These are phyloP conservation scores for Drosophila limbata DNA, from an alignment of 2,888 invertebrate species.

Conservation along the genomic window DNA sequence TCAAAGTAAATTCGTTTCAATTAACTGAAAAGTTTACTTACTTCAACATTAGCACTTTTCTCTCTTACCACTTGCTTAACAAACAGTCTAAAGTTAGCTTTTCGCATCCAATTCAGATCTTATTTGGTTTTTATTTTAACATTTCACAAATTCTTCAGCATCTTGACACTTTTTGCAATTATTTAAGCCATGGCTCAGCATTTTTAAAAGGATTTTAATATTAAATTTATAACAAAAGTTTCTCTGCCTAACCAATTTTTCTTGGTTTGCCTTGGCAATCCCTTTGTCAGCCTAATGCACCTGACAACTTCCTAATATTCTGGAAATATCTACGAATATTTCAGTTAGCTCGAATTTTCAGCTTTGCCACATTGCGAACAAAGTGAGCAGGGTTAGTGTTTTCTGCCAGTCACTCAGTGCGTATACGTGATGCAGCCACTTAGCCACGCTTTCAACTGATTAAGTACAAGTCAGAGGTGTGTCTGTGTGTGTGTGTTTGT, in stretches of 20 bases:
- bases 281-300: conserved; percentile 16
- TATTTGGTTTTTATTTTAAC: neutral
- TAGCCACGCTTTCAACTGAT: conserved; percentile 75
- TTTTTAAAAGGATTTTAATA: neutral
- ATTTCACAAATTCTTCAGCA: neutral
- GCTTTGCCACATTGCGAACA: neutral
- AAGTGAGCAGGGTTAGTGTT: neutral
- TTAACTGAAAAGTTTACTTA: conserved; percentile 38
- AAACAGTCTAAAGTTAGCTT: neutral
- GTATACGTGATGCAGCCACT: conserved; percentile 53
- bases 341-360: conserved; percentile 18
- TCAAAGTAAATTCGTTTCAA: conserved; percentile 28
- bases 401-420: conserved; percentile 37
- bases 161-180: neutral
- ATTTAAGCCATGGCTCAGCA: neutral
- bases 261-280: neutral
- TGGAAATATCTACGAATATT: conserved; percentile 34
- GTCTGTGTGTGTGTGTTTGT: neutral
- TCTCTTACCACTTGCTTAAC: neutral
- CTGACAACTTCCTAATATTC: conserved; percentile 25
- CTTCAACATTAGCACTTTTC: conserved; percentile 18
- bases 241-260: conserved; percentile 25
- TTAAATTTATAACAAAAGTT: conserved; percentile 15
- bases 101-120: neutral
- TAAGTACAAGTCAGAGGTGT: conserved; percentile 56